phyloP scores from a whole-genome alignment of 2,797 vertebrate species.

The Astyanax mexicanus region DNA sequence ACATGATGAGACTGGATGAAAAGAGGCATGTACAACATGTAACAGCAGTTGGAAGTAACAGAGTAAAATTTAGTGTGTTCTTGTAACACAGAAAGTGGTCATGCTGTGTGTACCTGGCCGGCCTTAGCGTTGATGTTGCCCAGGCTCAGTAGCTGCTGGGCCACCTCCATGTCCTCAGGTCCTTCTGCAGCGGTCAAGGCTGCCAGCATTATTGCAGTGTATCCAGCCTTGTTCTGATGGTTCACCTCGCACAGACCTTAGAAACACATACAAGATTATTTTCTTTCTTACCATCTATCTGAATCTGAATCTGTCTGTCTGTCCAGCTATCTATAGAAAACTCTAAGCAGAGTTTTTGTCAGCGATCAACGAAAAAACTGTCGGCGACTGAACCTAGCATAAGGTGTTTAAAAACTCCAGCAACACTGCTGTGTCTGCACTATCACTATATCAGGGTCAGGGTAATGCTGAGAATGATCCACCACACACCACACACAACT shows the following conservation, averaged over 20 bases:
- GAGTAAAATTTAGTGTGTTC: not conserved
- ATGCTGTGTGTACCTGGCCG: slow-evolving; percentile 83
- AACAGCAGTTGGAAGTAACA: not conserved
- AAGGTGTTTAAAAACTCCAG: no score
- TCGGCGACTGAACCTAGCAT: no score
- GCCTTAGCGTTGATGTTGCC: slow-evolving; percentile 91
- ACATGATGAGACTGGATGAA: not conserved
- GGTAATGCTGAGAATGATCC: no score
- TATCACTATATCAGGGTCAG: no score
- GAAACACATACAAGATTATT: not conserved
- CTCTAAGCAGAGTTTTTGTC: no score
- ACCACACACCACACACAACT: no score
- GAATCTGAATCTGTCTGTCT: no score
- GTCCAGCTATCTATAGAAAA: no score
- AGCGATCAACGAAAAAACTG: no score
- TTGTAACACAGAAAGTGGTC: not conserved
- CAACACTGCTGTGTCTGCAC: no score
- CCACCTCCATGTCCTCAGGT: slow-evolving; percentile 91
- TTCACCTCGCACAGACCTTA: slow-evolving; percentile 90
- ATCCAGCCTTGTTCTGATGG: slow-evolving; percentile 93
- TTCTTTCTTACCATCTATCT: not conserved
- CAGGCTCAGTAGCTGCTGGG: slow-evolving; percentile 86
- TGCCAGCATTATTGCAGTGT: slow-evolving; percentile 95
- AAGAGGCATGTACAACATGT: not conserved
- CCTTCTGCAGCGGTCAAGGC: slow-evolving; percentile 88